Base-by-base conservation (phyloP, 2,113 vertebrate species). In the Scartelaos histophorus region DNA sequence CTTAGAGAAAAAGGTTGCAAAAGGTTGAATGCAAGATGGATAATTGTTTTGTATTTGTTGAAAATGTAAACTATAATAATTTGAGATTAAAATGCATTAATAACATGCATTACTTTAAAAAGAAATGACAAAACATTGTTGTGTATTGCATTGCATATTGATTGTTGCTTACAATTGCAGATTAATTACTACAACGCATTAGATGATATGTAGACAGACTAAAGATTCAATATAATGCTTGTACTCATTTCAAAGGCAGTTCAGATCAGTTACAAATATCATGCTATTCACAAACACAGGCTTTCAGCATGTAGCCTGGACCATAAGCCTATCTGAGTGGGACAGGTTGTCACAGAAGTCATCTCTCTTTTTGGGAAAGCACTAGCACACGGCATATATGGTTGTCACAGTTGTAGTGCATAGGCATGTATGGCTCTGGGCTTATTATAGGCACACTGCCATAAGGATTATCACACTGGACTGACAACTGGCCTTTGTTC, bases 401-500 rank as follows among this genome's bases (percentile, higher is more conserved):
- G 88, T 47, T 67, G 75, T 77, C 84, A 75, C 88, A 88, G 86
- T 84, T 83, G 86, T 66, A 79, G 82, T 80, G 71, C 85, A 80
- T 73, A 70, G 81, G 83, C 82, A 89, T 90, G 87, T 90, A 88
- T 84, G 83, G 84, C 75, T 83, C 83, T 79, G 75, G 72, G 83
- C 91, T 91, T 91, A 90, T 82, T 88, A 87, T 89, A 92, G 87
- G 85, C 24, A 3, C 84, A 82, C 67, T 77, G 76, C 78, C 88
- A 85, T 70, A 67, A 69, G 87, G 88, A 90, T 91, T 86, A 90
- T 83, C 80, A 74, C 66, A 67, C 34, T 71, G 74, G 58, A 76
- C 80, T 67, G 82, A 89, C 87, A 92, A 86, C 84, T 88, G 90
- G 83, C 77, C 79, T 90, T 91, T 91, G 85, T 91, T 90, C 75